Evolutionary conservation across 2,888 invertebrate species (phyloP).

Genomic region (Keiferia lycopersicella): DNA sequence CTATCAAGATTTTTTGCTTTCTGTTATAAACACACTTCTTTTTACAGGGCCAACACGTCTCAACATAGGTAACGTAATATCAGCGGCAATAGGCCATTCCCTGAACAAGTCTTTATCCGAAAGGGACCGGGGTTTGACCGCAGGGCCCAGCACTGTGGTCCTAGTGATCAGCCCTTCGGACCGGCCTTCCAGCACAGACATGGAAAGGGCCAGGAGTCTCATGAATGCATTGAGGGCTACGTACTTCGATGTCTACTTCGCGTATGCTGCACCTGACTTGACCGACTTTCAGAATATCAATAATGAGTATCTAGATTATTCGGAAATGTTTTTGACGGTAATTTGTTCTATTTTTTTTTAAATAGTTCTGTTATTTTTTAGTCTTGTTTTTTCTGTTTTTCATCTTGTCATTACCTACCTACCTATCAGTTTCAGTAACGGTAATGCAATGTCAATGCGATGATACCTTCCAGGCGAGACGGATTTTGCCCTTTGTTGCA

Average conservation of each 20-base stretch:
- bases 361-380: no score
- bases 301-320: slow-evolving; percentile 71
- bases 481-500: no score
- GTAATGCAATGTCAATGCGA: no score
- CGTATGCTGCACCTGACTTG: slow-evolving; percentile 72
- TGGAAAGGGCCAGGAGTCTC: slow-evolving; percentile 60
- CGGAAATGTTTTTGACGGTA: slow-evolving; percentile 72
- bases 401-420: no score
- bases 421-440: no score
- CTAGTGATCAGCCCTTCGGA: slow-evolving; percentile 77
- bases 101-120: slow-evolving; percentile 68
- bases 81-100: slow-evolving; percentile 69
- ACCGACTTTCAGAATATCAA: slow-evolving; percentile 71
- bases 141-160: slow-evolving; percentile 73
- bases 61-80: slow-evolving; percentile 73
- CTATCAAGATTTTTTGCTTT: no score
- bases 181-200: slow-evolving; percentile 66
- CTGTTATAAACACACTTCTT: no score
- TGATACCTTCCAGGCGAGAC: no score
- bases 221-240: slow-evolving; percentile 68
- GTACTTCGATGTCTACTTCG: slow-evolving; percentile 79
- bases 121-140: slow-evolving; percentile 53
- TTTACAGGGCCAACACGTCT: slow-evolving; percentile 79
- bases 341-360: slow-evolving; percentile 25
- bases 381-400: no score